Evolutionary conservation across 2,888 invertebrate species (phyloP), one percentile per base, ranked within the genome.

Genomic region (Hetaerina titia): DNA sequence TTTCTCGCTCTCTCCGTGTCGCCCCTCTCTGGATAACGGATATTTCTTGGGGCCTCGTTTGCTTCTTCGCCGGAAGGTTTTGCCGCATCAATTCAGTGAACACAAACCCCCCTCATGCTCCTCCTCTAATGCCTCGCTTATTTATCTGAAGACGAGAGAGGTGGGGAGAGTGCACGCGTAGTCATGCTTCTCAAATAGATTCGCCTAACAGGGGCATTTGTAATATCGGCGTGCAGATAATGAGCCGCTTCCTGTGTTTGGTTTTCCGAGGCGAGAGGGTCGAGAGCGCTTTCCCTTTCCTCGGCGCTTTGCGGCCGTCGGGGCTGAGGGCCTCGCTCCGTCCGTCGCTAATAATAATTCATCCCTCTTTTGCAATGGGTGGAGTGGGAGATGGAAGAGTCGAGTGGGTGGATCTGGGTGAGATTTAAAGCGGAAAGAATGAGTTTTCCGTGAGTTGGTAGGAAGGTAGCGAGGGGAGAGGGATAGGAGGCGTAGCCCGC

Each of bases 201-300:
- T 81, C 81, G 31, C 81, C 81, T 81, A 81, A 81, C 25, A 31
- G 81, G 81, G 31, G 81, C 9, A 81, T 81, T 81, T 81, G 81
- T 81, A 81, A 13, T 25, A 31, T 81, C 31, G 81, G 81, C 81
- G 81, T 81, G 81, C 81, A 31, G 81, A 81, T 81, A 81, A 81
- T 81, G 81, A 31, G 81, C 31, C 81, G 81, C 81, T 81, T 81
- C 81, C 81, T 81, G 81, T 15, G 81, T 31, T 81, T 15, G n/a
- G 69, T 17, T 69, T 69, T 69, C n/a, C 81, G 25, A 25, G 81
- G 22, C 56, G 56, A 13, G 56, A 22, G 31, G 9, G n/a, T 89
- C 87, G 45, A 45, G 45, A 87, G 89, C 89, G 69, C 92, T 92
- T 92, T 92, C 92, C 92, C 92, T 92, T 69, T 92, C 92, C 56